Evolutionary conservation across 2,888 invertebrate genomes (phyloP).

Genomic region (Amphipyra tragopoginis): DNA sequence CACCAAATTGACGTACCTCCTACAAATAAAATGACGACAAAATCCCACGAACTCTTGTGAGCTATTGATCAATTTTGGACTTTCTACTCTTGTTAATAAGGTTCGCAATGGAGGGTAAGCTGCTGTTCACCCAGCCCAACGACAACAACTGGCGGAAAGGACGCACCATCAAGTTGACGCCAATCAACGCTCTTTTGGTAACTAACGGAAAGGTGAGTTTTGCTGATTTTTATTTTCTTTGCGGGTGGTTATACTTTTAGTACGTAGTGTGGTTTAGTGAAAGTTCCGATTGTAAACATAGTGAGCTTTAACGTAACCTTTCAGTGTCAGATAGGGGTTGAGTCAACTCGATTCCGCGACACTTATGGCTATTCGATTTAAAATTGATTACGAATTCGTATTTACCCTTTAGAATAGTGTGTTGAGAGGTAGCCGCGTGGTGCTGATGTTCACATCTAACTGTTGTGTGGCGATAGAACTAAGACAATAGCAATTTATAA

Average conservation of each 20-base stretch:
- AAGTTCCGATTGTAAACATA: constrained; percentile 20
- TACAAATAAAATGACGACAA: constrained; percentile 51
- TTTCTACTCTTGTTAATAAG: constrained; percentile 73
- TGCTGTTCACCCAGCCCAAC: constrained; percentile 96
- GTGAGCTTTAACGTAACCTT: neutral
- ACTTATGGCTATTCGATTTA: too few relatives aligned
- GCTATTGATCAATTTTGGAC: constrained; percentile 47
- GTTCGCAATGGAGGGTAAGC: constrained; percentile 96
- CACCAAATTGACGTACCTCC: constrained; percentile 50
- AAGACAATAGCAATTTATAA: too few relatives aligned
- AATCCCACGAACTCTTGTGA: constrained; percentile 27
- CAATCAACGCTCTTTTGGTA: constrained; percentile 96
- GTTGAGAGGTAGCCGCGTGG: too few relatives aligned
- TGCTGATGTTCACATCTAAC: too few relatives aligned
- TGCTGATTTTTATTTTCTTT: constrained; percentile 37
- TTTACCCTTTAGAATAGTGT: too few relatives aligned
- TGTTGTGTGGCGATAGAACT: too few relatives aligned
- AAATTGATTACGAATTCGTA: too few relatives aligned
- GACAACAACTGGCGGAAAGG: constrained; percentile 97
- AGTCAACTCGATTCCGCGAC: neutral
- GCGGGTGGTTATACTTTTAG: neutral
- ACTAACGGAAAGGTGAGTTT: constrained; percentile 96
- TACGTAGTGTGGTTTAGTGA: neutral
- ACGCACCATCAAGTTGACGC: constrained; percentile 96
- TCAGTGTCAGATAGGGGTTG: neutral